Conservation (phyloP, 2,888 invertebrate genomes). For the Pegoplata infirma region DNA sequence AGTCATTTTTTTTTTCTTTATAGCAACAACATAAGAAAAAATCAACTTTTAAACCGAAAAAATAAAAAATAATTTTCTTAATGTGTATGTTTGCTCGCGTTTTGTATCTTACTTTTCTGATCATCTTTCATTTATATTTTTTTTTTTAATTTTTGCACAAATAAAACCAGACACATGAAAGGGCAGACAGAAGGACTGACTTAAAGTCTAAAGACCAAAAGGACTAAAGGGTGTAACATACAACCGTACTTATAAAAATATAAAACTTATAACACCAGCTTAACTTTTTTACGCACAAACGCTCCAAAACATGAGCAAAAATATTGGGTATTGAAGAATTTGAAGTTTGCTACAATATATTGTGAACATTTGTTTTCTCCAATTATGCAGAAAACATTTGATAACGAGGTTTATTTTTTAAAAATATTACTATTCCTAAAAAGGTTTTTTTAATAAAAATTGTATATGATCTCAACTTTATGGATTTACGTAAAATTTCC, state of each 20-base stretch:
- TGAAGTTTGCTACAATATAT: too few species aligned
- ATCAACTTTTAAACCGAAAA: constrained; percentile 22
- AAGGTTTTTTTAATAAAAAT: too few species aligned
- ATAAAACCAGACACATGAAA: background rate
- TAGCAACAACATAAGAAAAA: constrained; percentile 17
- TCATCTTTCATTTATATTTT: constrained; percentile 40
- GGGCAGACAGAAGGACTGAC: background rate
- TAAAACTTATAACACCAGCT: constrained; percentile 28
- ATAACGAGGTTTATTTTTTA: too few species aligned
- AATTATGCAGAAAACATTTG: too few species aligned
- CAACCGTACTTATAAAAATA: background rate
- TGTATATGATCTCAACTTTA: too few species aligned
- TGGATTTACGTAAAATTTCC: too few species aligned
- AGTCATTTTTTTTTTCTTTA: constrained; percentile 3
- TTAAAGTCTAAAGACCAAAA: background rate
- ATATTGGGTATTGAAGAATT: too few species aligned
- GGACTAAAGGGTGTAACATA: background rate
- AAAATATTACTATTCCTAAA: too few species aligned
- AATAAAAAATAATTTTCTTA: constrained; percentile 40
- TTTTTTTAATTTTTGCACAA: constrained; percentile 5
- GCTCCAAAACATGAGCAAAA: too few species aligned
- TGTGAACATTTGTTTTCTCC: too few species aligned
- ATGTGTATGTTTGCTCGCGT: constrained; percentile 24
- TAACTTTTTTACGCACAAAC: constrained; percentile 32
- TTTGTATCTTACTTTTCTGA: constrained; percentile 33